These are phyloP conservation scores for Characodon lateralis DNA, from an alignment of 2,797 vertebrate species.

Conservation along the genomic window DNA sequence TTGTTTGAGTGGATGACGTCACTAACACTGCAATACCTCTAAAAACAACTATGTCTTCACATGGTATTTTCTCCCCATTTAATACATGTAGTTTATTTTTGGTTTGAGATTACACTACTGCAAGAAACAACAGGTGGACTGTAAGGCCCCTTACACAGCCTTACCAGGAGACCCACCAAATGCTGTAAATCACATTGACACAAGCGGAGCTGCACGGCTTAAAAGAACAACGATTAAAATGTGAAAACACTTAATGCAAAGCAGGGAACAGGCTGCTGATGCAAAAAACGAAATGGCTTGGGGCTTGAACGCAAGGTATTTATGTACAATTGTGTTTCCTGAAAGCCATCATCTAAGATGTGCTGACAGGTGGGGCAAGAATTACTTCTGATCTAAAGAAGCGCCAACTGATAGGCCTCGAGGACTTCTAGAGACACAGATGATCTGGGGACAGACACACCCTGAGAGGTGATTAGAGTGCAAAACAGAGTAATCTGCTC, in stretches of 20 bases:
- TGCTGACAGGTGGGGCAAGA: conserved; percentile 14
- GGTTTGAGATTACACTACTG: conserved; percentile 5
- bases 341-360: conserved; percentile 61
- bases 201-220: neutral
- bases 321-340: conserved; percentile 12
- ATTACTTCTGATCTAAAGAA: conserved; percentile 40
- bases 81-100: neutral
- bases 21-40: neutral
- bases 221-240: neutral
- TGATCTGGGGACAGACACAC: conserved; percentile 22
- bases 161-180: neutral
- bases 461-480: conserved; percentile 26
- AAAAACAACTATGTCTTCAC: neutral
- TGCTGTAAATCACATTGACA: neutral
- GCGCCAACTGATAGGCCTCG: conserved; percentile 13
- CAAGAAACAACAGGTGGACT: neutral
- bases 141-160: neutral
- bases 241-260: conserved; percentile 11
- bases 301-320: conserved; percentile 26
- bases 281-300: conserved; percentile 27
- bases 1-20: neutral
- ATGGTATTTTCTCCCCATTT: neutral
- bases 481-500: conserved; percentile 32
- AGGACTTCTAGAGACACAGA: conserved; percentile 27
- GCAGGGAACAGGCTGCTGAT: too few species aligned